Conservation (phyloP, 2,113 vertebrate genomes). For the Phrynocephalus versicolor region DNA sequence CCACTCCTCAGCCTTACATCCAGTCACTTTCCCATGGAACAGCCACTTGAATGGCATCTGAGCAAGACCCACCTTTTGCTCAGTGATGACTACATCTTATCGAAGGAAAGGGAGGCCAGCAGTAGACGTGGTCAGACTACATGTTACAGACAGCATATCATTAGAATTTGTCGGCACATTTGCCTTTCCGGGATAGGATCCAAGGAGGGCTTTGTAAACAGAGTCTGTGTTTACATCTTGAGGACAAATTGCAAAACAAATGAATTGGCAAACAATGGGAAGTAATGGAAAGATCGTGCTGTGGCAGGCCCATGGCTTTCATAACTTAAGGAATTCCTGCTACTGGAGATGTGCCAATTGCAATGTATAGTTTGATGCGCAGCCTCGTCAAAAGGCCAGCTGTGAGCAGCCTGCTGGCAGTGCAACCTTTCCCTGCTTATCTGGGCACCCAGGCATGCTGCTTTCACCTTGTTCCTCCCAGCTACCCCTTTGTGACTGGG, state of each 20-base stretch:
- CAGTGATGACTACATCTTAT: not conserved
- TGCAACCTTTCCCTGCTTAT: not conserved
- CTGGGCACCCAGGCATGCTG: not conserved
- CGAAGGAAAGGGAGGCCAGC: not conserved
- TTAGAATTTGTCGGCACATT: too few species aligned
- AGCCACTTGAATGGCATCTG: not conserved
- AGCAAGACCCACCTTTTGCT: not conserved
- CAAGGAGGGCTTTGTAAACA: too few species aligned
- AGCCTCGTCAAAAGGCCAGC: not conserved
- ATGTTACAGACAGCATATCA: too few species aligned
- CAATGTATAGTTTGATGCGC: too few species aligned
- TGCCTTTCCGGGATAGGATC: too few species aligned
- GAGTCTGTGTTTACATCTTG: too few species aligned
- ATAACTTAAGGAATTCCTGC: too few species aligned
- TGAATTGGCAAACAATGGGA: too few species aligned
- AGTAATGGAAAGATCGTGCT: too few species aligned
- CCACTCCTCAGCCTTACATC: not conserved
- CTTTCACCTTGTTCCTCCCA: not conserved
- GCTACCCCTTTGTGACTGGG: not conserved
- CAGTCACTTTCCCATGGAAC: not conserved
- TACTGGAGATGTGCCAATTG: too few species aligned
- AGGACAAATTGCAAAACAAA: too few species aligned
- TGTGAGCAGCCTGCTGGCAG: not conserved
- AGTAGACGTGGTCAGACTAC: not conserved
- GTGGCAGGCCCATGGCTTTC: too few species aligned